Base-by-base conservation (phyloP, 2,113 vertebrate species). In the Silurus glanis region DNA sequence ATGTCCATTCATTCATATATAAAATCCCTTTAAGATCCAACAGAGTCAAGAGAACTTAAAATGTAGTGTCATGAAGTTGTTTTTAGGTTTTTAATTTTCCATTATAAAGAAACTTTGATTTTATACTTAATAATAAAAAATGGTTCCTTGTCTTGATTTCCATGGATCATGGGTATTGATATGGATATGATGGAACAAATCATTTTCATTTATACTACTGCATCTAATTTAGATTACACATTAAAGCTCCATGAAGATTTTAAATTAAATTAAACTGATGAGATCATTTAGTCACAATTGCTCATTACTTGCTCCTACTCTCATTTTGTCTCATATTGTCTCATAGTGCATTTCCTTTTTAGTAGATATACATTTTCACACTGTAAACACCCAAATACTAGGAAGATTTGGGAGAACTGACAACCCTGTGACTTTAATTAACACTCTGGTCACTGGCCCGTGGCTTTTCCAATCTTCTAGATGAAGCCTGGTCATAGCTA, bases 391-490 rank as follows among this genome's bases (percentile, higher is more conserved):
- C 9, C 49, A 51, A 75, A 75, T 75, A n/a, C 47, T 51, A n/a
- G 13, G 21, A 75, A 75, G 47, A 47, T n/a, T 51, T 75, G 72
- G 47, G 72, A 13, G n/a, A 76, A 76, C 13, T 14, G 25, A 25
- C 51, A 25, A 13, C 49, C 23, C 23, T 76, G 47, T 75, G 72
- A 75, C 47, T 53, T 49, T 55, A 25, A 76, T 76, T 76, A 76
- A 76, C 74, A 76, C 74, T 76, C 74, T 55, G 12, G 23, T n/a
- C 74, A 55, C 74, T 25, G 51, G 74, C 28, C 28, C 16, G 74
- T 25, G 23, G 23, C 13, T 55, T 75, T 55, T 51, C 23, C 25
- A 16, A 78, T 37, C 6, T 55, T n/a, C 51, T 25, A 76, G 49
- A 53, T 76, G 53, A 76, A 76, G 55, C 23, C 23, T 4, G 0